Evolutionary conservation across 2,888 invertebrate species (phyloP).

Genomic region (Acrobasis consociella): DNA sequence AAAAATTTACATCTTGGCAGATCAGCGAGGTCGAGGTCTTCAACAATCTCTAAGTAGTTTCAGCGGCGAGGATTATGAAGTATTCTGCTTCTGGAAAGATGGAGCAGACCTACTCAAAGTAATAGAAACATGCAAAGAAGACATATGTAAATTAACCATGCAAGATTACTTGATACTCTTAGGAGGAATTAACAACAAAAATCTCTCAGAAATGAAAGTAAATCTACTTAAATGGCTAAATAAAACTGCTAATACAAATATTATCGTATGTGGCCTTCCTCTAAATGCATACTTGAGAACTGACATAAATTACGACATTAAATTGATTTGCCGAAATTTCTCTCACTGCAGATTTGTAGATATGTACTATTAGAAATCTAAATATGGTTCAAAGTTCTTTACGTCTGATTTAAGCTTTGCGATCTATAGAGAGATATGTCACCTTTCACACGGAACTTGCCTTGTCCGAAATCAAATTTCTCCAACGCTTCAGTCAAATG

Average conservation of each 20-base stretch:
- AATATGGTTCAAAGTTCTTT: no score
- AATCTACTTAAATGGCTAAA: neutral
- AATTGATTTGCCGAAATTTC: no score
- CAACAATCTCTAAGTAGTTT: neutral
- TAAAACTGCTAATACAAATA: neutral
- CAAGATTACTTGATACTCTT: neutral
- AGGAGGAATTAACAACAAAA: slow-evolving; percentile 2
- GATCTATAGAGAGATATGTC: no score
- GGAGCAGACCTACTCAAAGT: slow-evolving; percentile 3
- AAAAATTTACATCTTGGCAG: slow-evolving; percentile 1
- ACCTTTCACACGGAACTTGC: no score
- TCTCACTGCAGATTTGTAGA: no score
- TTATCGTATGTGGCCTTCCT: neutral
- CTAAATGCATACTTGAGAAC: neutral
- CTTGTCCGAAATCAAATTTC: no score
- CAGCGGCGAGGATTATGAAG: neutral
- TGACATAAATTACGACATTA: no score
- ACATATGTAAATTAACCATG: neutral
- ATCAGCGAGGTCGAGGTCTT: slow-evolving; percentile 1
- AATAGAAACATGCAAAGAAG: neutral
- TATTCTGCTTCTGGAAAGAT: slow-evolving; percentile 10
- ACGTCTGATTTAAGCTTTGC: no score
- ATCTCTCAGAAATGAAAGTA: neutral
- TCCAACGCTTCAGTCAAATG: no score
- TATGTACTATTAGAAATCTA: no score